phyloP scores from a whole-genome alignment of 64 coral and sea anemone species.

The Montipora foliosa region DNA sequence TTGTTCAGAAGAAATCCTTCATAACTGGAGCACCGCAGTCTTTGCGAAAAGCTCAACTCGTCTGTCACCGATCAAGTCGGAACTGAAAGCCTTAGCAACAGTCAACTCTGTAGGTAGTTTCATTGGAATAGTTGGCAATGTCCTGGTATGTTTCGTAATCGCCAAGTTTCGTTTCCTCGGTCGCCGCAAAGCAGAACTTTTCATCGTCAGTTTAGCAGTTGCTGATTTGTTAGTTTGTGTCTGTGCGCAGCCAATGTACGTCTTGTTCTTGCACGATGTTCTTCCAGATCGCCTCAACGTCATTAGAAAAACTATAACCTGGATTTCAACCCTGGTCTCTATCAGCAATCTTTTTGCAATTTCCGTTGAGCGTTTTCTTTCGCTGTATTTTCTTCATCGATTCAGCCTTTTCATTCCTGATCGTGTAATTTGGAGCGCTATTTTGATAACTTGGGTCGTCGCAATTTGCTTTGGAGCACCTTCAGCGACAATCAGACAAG shows the following conservation, averaged over 20 bases:
- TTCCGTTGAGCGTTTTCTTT: slow-evolving; percentile 86
- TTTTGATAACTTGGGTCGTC: slow-evolving; percentile 69
- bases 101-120: slow-evolving; percentile 53
- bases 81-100: slow-evolving; percentile 42
- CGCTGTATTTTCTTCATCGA: slow-evolving; percentile 68
- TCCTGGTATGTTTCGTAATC: slow-evolving; percentile 81
- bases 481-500: slow-evolving; percentile 52
- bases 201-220: slow-evolving; percentile 78
- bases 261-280: slow-evolving; percentile 40
- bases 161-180: slow-evolving; percentile 78
- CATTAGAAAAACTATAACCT: slow-evolving; percentile 64
- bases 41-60: not conserved
- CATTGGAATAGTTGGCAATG: slow-evolving; percentile 75
- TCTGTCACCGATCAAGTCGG: not conserved
- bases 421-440: slow-evolving; percentile 21
- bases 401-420: slow-evolving; percentile 56
- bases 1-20: not conserved
- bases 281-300: slow-evolving; percentile 20
- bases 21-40: not conserved
- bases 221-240: slow-evolving; percentile 75
- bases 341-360: slow-evolving; percentile 81
- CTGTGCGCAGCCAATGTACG: slow-evolving; percentile 84
- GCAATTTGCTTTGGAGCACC: slow-evolving; percentile 72
- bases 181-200: slow-evolving; percentile 75
- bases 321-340: slow-evolving; percentile 73